These are phyloP conservation scores for Drosophila macrospina DNA, from an alignment of 2,888 invertebrate species.

Conservation along the genomic window DNA sequence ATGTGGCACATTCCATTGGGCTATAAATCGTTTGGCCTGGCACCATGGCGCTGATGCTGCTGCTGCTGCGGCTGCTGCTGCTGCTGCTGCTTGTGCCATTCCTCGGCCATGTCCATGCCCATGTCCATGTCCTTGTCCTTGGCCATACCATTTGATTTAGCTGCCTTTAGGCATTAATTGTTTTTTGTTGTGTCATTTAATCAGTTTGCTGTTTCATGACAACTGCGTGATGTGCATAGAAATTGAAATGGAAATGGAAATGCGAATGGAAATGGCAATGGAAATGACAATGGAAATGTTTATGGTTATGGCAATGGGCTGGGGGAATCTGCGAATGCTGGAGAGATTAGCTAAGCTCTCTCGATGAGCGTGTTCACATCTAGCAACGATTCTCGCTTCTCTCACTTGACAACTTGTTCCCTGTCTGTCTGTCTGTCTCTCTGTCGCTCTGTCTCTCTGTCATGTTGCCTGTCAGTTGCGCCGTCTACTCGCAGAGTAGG, in stretches of 20 bases:
- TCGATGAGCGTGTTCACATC: background rate
- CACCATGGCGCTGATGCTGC: conserved; percentile 71
- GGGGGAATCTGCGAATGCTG: background rate
- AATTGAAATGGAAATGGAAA: conserved; percentile 13
- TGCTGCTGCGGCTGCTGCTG: conserved; percentile 55
- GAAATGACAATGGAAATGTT: conserved; percentile 3
- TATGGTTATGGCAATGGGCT: conserved; percentile 2
- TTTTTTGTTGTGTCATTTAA: conserved; percentile 71
- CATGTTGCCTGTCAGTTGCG: conserved; percentile 64
- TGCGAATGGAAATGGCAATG: conserved; percentile 6
- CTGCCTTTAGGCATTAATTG: conserved; percentile 74
- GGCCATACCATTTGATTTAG: conserved; percentile 75
- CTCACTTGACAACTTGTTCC: conserved; percentile 49
- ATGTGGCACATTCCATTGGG: conserved; percentile 77
- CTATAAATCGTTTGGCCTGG: conserved; percentile 80
- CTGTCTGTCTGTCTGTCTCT: no score
- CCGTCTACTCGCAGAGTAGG: conserved; percentile 26
- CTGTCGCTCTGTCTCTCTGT: no score
- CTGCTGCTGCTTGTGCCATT: conserved; percentile 11
- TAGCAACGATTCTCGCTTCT: conserved; percentile 25
- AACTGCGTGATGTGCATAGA: conserved; percentile 51
- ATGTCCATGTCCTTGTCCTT: conserved; percentile 52
- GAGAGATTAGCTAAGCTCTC: conserved; percentile 24
- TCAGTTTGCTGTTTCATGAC: conserved; percentile 55
- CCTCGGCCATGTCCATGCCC: conserved; percentile 33